These are phyloP conservation scores for Carcina quercana DNA, from an alignment of 2,888 invertebrate species.

Conservation along the genomic window DNA sequence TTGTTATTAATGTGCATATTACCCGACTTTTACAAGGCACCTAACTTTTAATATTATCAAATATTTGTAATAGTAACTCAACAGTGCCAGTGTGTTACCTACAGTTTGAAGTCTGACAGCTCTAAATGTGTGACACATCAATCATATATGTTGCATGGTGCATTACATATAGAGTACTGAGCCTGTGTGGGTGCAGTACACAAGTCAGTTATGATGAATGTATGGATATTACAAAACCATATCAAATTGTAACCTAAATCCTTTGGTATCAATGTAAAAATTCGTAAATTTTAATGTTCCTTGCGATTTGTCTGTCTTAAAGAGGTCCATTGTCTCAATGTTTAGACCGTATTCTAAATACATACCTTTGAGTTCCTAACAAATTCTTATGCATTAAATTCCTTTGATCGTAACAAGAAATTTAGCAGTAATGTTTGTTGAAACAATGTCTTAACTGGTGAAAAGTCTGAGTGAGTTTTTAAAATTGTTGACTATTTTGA, in stretches of 20 bases:
- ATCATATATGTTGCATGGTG: too few species aligned
- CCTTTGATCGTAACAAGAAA: neutral
- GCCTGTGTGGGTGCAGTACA: too few species aligned
- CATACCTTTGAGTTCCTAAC: neutral
- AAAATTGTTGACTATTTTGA: neutral
- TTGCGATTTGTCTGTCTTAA: neutral
- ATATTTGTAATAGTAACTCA: too few species aligned
- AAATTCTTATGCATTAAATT: neutral
- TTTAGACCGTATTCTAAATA: neutral
- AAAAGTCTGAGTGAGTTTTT: slow-evolving; percentile 15
- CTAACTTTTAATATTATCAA: too few species aligned
- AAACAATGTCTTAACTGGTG: slow-evolving; percentile 40
- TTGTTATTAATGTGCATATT: too few species aligned
- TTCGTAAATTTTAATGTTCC: slow-evolving; percentile 11
- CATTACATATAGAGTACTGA: too few species aligned
- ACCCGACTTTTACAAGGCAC: too few species aligned
- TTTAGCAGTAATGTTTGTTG: neutral
- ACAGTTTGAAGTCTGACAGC: too few species aligned
- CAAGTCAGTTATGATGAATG: too few species aligned
- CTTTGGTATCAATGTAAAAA: slow-evolving; percentile 25
- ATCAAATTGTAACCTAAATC: slow-evolving; percentile 32
- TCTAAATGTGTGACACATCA: too few species aligned
- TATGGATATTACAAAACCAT: slow-evolving; percentile 25
- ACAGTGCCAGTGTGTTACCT: too few species aligned
- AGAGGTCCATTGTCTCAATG: neutral